Percentiles rank a stretch among this genome's conserved stretches.
Evolutionary conservation across 2,888 invertebrate genomes (phyloP).

Genomic region (Drosophila borborema): DNA sequence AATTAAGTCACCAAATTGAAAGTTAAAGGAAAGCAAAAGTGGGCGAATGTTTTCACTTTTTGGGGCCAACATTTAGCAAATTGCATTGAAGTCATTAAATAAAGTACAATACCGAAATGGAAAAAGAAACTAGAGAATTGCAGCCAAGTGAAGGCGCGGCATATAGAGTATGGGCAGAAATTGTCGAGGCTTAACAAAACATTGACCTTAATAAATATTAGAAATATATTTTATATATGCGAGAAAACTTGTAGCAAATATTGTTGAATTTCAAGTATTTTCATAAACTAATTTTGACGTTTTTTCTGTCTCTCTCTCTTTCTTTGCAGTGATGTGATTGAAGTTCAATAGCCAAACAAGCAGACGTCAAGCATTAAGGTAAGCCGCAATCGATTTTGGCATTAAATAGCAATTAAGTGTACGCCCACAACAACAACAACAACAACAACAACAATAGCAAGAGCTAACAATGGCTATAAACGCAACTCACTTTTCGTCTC

Average conservation of each 20-base stretch:
- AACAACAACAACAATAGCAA: background rate
- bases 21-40: constrained; percentile 75
- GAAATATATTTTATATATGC: background rate
- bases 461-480: constrained; percentile 4
- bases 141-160: constrained; percentile 14
- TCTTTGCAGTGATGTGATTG: constrained; percentile 57
- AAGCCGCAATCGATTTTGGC: constrained; percentile 61
- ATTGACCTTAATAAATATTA: background rate
- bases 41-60: constrained; percentile 72
- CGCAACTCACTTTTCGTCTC: constrained; percentile 61
- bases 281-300: constrained; percentile 54
- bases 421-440: constrained; percentile 26
- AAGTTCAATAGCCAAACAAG: constrained; percentile 53
- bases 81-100: constrained; percentile 63
- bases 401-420: constrained; percentile 63
- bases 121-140: constrained; percentile 34
- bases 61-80: constrained; percentile 44
- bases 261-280: constrained; percentile 42
- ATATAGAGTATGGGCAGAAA: background rate
- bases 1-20: constrained; percentile 81
- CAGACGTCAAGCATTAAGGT: constrained; percentile 57
- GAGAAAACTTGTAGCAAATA: background rate
- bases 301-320: constrained; percentile 1
- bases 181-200: background rate
- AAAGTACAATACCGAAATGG: background rate